Conservation (phyloP, 1,140 invertebrate genomes). For the Drosophila ficusphila region DNA sequence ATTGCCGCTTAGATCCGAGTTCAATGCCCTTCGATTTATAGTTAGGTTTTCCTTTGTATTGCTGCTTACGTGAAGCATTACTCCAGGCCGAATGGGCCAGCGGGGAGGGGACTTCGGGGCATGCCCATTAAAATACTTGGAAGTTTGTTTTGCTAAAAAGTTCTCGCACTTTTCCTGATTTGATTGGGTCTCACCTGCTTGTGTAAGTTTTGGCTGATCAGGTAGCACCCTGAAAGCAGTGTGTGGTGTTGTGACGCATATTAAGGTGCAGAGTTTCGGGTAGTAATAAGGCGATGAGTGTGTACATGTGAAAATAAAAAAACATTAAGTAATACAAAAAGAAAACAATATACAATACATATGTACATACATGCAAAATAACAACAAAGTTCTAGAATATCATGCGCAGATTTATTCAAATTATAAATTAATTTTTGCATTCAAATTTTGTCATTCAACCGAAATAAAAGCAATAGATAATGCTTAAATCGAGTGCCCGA, state of each 20-base stretch:
- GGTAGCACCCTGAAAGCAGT: constrained; percentile 66
- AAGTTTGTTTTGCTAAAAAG: constrained; percentile 33
- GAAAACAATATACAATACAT: too few relatives aligned
- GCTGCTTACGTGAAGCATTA: constrained; percentile 92
- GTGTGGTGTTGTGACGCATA: not conserved
- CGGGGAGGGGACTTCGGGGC: constrained; percentile 88
- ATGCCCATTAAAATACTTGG: constrained; percentile 31
- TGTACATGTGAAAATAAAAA: constrained; percentile 10
- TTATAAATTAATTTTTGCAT: too few relatives aligned
- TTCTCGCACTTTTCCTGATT: constrained; percentile 41
- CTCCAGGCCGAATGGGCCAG: constrained; percentile 94
- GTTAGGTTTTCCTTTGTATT: constrained; percentile 85
- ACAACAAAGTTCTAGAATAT: too few relatives aligned
- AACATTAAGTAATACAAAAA: not conserved
- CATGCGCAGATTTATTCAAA: too few relatives aligned
- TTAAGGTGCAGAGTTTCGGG: not conserved
- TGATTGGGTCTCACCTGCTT: constrained; percentile 43
- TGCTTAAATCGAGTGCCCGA: too few relatives aligned
- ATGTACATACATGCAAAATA: too few relatives aligned
- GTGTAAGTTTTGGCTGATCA: constrained; percentile 64
- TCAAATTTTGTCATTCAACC: too few relatives aligned
- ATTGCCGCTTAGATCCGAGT: constrained; percentile 27
- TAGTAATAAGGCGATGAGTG: not conserved
- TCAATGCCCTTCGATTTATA: constrained; percentile 80
- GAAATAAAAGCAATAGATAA: too few relatives aligned